Evolutionary conservation across 92 coral and sea anemone species (phyloP).

Genomic region (Heteractis magnifica): DNA sequence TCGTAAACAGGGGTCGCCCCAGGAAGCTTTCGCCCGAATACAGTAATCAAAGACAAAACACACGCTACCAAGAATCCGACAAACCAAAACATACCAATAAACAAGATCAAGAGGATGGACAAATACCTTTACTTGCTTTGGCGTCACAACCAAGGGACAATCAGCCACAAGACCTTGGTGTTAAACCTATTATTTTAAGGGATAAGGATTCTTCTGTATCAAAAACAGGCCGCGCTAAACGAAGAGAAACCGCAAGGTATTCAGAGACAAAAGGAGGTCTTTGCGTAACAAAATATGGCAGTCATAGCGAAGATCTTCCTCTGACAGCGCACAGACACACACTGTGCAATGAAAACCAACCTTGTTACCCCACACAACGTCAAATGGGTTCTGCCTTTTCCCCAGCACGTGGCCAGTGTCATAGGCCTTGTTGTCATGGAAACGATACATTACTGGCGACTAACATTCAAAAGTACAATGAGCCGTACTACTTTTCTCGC

Average conservation of each 20-base stretch:
- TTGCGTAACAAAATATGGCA: not conserved
- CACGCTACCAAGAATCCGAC: not conserved
- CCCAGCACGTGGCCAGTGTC: not conserved
- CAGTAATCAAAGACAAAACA: not conserved
- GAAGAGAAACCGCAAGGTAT: not conserved
- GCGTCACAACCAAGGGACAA: not conserved
- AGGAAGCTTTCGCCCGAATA: not conserved
- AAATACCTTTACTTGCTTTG: not conserved
- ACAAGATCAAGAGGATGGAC: not conserved
- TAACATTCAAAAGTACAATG: conserved; percentile 1
- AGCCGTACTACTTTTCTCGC: not conserved
- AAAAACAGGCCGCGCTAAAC: not conserved
- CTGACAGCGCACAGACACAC: not conserved
- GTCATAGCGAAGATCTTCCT: not conserved
- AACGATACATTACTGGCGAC: not conserved
- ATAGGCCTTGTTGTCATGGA: not conserved
- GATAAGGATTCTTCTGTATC: not conserved
- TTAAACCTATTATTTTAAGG: not conserved
- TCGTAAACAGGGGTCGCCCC: not conserved
- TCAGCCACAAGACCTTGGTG: not conserved
- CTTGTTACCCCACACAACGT: not conserved
- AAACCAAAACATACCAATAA: too few relatives aligned
- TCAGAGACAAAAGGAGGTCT: not conserved
- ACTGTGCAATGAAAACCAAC: not conserved
- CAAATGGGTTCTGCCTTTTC: not conserved